These are phyloP conservation scores for Cassiopea xamachana DNA, from an alignment of 30 jellyfish, hydroid and myxozoan genomes.

Conservation along the genomic window DNA sequence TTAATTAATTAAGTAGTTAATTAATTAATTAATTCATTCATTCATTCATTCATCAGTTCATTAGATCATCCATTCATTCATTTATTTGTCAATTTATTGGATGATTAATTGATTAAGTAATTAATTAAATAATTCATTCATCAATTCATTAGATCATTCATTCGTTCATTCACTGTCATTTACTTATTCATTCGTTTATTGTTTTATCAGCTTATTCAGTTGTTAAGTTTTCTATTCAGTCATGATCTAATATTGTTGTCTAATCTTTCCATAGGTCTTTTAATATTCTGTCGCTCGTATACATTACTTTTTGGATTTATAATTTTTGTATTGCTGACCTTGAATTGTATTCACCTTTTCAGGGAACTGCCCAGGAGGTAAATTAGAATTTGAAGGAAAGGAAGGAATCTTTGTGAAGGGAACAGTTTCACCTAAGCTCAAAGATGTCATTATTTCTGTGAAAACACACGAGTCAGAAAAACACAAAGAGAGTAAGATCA, in stretches of 20 bases:
- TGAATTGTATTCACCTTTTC: background rate
- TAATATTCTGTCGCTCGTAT: no score
- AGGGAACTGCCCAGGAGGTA: slow-evolving; percentile 95
- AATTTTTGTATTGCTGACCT: background rate
- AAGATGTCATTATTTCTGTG: slow-evolving; percentile 82
- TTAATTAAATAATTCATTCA: no score
- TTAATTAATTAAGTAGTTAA: background rate
- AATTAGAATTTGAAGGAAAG: slow-evolving; percentile 77
- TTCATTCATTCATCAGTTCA: background rate
- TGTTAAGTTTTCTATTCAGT: background rate
- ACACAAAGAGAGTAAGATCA: slow-evolving; percentile 59
- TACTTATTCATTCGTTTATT: background rate
- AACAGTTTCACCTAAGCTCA: slow-evolving; percentile 77
- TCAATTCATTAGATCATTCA: background rate
- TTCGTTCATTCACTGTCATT: no score
- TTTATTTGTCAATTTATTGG: background rate
- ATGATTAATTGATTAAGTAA: background rate
- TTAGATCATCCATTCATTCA: background rate
- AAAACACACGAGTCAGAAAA: slow-evolving; percentile 50
- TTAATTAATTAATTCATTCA: background rate
- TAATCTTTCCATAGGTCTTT: no score
- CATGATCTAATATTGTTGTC: no score
- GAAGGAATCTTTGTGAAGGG: slow-evolving; percentile 94
- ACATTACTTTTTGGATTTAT: no score
- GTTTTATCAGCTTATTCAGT: no score